Base-by-base conservation (phyloP, 2,888 invertebrate species). In the Yponomeuta sedellus region DNA sequence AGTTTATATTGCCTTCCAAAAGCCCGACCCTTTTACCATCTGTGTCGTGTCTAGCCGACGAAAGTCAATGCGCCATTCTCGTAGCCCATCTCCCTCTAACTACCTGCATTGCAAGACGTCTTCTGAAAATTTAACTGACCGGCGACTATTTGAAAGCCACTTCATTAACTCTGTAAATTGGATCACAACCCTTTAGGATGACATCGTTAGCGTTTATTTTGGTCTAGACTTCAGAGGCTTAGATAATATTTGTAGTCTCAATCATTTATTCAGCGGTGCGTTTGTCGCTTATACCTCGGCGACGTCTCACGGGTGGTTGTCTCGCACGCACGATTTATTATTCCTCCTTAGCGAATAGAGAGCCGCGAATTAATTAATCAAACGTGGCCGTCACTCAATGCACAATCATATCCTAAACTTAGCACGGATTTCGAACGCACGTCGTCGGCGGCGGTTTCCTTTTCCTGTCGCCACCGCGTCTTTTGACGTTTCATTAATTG, bases 231-330 rank as follows among this genome's bases (percentile, higher is more conserved):
- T 59, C 56, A 64, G 12, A 28, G 19, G 57, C 19, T 57, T 58
- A 78, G 77, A 78, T 86, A 85, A 86, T 85, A 79, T 82, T 82
- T 77, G 83, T 81, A 82, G 85, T 81, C 82, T 86, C 79, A 85
- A 89, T 88, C 88, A 89, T 87, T 87, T 88, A 89, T 89, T 85
- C 85, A 80, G 75, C 78, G 76, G 76, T 72, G 82, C 80, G 80
- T 72, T 73, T 76, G 77, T 64, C 16, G 56, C 39, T 61, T 61
- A 16, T 28, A 78, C 80, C 78, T 75, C 77, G 84, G 85, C 79
- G 89, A 89, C 90, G 86, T 87, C 89, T 87, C 84, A 82, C 83
- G 88, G 88, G 89, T 88, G 89, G 90, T 82, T 84, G 74, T 72
- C 69, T 71, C 74, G 72, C 74, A 82, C 79, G 84, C 82, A 86